Evolutionary conservation across 2,888 invertebrate genomes (phyloP).

Genomic region (Agriopis marginaria): DNA sequence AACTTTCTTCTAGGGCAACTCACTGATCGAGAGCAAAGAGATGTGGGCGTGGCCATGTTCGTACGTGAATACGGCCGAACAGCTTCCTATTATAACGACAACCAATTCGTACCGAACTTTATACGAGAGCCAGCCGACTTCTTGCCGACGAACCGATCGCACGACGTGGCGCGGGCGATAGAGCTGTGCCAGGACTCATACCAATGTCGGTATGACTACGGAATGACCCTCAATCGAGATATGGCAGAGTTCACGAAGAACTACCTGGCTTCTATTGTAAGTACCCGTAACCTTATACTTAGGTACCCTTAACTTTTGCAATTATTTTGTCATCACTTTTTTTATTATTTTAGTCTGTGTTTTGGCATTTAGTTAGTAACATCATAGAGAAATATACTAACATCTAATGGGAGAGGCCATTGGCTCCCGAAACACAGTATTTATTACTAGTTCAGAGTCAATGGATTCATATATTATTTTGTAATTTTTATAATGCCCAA

Average conservation of each 20-base stretch:
- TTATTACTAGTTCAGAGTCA: no score
- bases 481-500: no score
- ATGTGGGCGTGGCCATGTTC: conserved; percentile 92
- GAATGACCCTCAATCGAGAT: conserved; percentile 93
- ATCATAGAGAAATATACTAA: no score
- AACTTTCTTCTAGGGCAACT: conserved; percentile 88
- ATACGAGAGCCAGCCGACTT: conserved; percentile 89
- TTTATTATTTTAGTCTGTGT: no score
- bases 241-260: conserved; percentile 95
- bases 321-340: no score
- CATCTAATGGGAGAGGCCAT: no score
- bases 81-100: conserved; percentile 93
- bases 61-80: conserved; percentile 92
- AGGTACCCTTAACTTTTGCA: no score
- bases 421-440: no score
- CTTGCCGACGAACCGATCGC: conserved; percentile 90
- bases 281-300: no score
- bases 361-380: no score
- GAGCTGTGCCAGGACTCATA: conserved; percentile 93
- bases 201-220: conserved; percentile 95
- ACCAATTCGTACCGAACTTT: conserved; percentile 91
- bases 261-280: conserved; percentile 89
- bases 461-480: no score
- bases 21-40: conserved; percentile 90
- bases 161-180: conserved; percentile 88